phyloP scores from a whole-genome alignment of 1,140 invertebrate genomes.

The Ceratoteleas bidentatus region DNA sequence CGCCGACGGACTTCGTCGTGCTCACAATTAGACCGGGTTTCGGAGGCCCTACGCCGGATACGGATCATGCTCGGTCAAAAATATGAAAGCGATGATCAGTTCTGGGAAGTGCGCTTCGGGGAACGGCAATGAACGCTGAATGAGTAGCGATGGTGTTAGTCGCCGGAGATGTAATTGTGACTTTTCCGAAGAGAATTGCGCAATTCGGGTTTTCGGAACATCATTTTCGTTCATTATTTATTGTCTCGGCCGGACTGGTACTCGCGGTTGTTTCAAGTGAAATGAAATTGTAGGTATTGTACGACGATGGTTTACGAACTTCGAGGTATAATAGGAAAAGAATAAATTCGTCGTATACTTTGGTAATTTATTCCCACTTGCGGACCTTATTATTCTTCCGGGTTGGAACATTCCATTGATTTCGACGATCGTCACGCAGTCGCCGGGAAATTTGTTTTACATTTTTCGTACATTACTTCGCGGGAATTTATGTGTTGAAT shows the following conservation, averaged over 20 bases:
- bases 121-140: conserved; percentile 8
- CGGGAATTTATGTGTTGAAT: not conserved
- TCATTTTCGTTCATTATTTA: conserved; percentile 10
- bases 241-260: not conserved
- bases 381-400: conserved; percentile 16
- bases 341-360: conserved; percentile 6
- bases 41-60: conserved; percentile 28
- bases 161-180: conserved; percentile 2
- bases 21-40: conserved; percentile 61
- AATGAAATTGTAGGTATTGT: conserved; percentile 8
- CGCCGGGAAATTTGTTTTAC: not conserved
- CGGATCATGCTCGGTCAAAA: conserved; percentile 31
- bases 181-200: conserved; percentile 12
- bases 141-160: conserved; percentile 6
- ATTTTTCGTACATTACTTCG: not conserved
- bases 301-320: conserved; percentile 12
- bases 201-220: conserved; percentile 1
- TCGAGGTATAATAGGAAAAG: not conserved
- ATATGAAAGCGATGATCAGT: conserved; percentile 29
- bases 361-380: conserved; percentile 13
- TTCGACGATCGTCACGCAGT: not conserved
- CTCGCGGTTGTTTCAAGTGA: not conserved
- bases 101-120: conserved; percentile 18
- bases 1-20: conserved; percentile 43
- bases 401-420: conserved; percentile 10